Base-by-base conservation (phyloP, 1,140 invertebrate genomes). In the Sogatella furcifera region DNA sequence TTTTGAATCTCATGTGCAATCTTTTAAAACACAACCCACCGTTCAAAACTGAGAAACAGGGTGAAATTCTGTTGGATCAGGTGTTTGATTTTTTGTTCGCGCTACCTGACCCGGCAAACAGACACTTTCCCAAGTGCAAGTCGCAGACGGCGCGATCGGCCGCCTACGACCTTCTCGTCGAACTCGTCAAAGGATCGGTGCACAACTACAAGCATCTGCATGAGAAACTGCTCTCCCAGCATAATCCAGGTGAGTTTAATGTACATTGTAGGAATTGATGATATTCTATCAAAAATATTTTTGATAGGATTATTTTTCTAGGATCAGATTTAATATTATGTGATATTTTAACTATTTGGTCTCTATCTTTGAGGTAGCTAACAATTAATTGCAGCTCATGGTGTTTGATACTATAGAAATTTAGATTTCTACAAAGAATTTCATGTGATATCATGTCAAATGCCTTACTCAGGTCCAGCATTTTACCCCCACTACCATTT, bases 91-190 rank as follows among this genome's bases (percentile, higher is more conserved):
- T 89, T 71, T 75, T 97, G 5, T 97, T 97, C 72, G 90, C 91
- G 28, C 79, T 95, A 49, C 91, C 93, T 0, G 92, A 85, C 68
- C 89, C 92, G 0, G 80, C 82, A 57, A 82, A 89, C 55, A 81
- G 92, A 14, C 84, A 92, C 67, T 81, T 95, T 5, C 93, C 94
- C 0, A 95, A 95, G 70, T 96, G 92, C 73, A 96, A 97, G 74
- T 93, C 90, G 49, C 85, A 88, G 60, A 81, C 88, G 21, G 89
- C 92, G 0, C 78, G 94, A 28, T 89, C 90, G 0, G 88, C 91
- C 1, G 90, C 91, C 0, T 97, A 92, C 69, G 93, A 96, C 75
- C 73, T 96, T 1, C 71, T 97, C 0, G 86, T 95, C 13, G 94
- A 96, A 70, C 72, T 96, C 59, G 86, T 88, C 0, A 88, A 90